These are phyloP conservation scores for Sebastes goodei DNA, from an alignment of 2,797 vertebrate genomes.

Conservation along the genomic window DNA sequence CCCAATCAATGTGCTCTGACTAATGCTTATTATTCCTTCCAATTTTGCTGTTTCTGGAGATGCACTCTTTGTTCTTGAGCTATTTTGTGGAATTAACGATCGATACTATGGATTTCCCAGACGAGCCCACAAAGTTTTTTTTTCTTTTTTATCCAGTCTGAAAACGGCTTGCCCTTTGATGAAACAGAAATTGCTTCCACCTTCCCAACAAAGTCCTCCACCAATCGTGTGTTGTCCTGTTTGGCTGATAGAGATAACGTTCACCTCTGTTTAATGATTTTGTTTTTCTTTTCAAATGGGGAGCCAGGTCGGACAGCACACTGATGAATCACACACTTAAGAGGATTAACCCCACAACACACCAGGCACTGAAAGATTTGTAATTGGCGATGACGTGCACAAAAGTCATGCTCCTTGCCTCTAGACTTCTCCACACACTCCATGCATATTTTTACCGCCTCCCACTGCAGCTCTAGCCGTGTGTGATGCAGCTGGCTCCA, in stretches of 20 bases:
- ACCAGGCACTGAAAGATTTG: slow-evolving; percentile 12
- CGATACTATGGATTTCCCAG: slow-evolving; percentile 63
- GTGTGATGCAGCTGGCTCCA: neutral
- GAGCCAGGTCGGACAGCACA: neutral
- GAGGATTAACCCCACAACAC: slow-evolving; percentile 35
- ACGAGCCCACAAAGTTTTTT: slow-evolving; percentile 5
- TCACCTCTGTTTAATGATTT: slow-evolving; percentile 29
- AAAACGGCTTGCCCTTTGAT: slow-evolving; percentile 24
- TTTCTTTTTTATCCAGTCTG: neutral
- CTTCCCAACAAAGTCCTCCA: neutral
- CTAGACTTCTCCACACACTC: slow-evolving; percentile 15
- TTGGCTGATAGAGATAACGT: slow-evolving; percentile 6
- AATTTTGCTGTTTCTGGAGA: slow-evolving; percentile 30
- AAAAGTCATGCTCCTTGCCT: slow-evolving; percentile 25
- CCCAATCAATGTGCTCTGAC: slow-evolving; percentile 36
- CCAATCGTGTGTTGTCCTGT: neutral
- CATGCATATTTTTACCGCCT: slow-evolving; percentile 20
- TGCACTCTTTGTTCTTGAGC: slow-evolving; percentile 37
- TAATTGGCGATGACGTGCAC: slow-evolving; percentile 7
- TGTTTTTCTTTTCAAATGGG: neutral
- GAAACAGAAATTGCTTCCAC: slow-evolving; percentile 23
- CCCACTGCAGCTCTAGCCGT: neutral
- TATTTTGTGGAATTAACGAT: slow-evolving; percentile 51
- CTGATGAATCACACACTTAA: slow-evolving; percentile 25
- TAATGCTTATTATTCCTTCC: slow-evolving; percentile 33